Conservation (phyloP, 1,140 invertebrate genomes). For the Trypoxylus dichotomus region DNA sequence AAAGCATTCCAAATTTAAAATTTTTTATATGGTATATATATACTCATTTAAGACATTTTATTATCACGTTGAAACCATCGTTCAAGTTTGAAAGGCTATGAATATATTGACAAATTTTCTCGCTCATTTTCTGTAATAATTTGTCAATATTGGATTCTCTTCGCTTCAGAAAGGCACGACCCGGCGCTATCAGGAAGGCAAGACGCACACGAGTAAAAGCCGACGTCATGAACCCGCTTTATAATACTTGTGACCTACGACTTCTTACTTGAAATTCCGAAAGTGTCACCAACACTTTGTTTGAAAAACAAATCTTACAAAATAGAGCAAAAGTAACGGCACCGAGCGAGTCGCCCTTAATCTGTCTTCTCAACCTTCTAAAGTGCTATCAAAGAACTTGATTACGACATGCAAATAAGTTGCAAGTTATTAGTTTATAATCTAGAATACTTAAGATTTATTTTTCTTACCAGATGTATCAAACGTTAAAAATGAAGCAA, state of each 20-base stretch:
- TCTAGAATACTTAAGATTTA: too few species aligned
- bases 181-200: background rate
- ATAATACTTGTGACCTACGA: slow-evolving; percentile 50
- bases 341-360: background rate
- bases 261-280: slow-evolving; percentile 46
- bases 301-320: slow-evolving; percentile 50
- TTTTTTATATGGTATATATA: too few species aligned
- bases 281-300: slow-evolving; percentile 46
- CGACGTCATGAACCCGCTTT: slow-evolving; percentile 26
- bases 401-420: background rate
- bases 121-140: background rate
- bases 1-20: too few species aligned
- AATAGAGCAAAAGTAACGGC: slow-evolving; percentile 45
- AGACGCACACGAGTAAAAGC: background rate
- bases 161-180: background rate
- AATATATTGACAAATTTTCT: too few species aligned
- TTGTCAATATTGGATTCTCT: background rate
- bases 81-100: too few species aligned
- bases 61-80: too few species aligned
- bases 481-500: too few species aligned
- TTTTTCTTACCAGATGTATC: too few species aligned
- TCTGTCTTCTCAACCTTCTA: background rate
- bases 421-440: background rate
- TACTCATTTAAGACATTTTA: too few species aligned
- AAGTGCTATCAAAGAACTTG: background rate